Evolutionary conservation across 2,888 invertebrate genomes (phyloP).

Genomic region (Parelbella ahira): DNA sequence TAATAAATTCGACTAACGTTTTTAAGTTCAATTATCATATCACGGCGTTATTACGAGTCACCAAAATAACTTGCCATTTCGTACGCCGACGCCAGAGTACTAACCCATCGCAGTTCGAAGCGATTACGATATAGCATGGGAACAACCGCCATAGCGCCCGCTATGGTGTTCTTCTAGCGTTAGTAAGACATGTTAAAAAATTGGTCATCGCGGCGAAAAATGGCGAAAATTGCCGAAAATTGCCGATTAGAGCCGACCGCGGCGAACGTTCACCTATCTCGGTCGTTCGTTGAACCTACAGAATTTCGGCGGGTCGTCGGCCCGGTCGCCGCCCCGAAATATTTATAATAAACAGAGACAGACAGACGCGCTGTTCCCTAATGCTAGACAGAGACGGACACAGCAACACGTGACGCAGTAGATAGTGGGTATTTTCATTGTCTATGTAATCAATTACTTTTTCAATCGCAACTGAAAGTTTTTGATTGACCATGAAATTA

Average conservation of each 20-base stretch:
- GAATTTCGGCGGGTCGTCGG: slow-evolving; percentile 62
- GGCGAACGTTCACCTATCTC: slow-evolving; percentile 44
- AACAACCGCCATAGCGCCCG: too few species aligned
- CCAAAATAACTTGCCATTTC: too few species aligned
- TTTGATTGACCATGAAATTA: slow-evolving; percentile 1
- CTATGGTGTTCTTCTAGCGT: too few species aligned
- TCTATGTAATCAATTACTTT: slow-evolving; percentile 36
- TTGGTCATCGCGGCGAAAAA: slow-evolving; percentile 22
- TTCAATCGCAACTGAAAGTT: slow-evolving; percentile 13
- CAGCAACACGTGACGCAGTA: slow-evolving; percentile 41
- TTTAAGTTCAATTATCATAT: too few species aligned
- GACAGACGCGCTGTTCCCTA: slow-evolving; percentile 28
- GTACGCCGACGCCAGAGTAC: too few species aligned
- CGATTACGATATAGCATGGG: too few species aligned
- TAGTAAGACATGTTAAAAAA: too few species aligned
- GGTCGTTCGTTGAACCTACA: slow-evolving; percentile 62
- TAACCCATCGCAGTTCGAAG: too few species aligned
- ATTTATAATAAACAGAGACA: slow-evolving; percentile 38
- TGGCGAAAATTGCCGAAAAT: slow-evolving; percentile 32
- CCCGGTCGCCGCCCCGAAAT: slow-evolving; percentile 55
- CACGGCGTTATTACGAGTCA: too few species aligned
- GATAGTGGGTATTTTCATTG: slow-evolving; percentile 38
- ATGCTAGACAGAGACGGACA: slow-evolving; percentile 29
- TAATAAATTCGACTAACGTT: too few species aligned
- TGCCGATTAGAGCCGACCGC: slow-evolving; percentile 26